Conservation (phyloP, 1,140 invertebrate species). For the Stegodyphus mimosarum region DNA sequence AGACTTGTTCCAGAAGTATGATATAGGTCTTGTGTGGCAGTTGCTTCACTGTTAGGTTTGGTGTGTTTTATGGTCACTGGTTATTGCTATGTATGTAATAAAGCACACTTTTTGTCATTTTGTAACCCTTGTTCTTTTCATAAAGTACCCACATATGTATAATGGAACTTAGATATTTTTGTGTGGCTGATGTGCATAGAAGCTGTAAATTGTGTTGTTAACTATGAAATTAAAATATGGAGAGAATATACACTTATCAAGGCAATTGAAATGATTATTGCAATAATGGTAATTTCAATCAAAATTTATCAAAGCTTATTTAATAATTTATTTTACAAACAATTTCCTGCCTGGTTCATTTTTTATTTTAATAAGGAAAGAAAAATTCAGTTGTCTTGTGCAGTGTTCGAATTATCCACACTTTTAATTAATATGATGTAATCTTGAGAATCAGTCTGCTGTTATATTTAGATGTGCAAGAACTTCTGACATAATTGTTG, state of each 20-base stretch:
- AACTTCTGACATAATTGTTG: slow-evolving; percentile 33
- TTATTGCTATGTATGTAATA: slow-evolving; percentile 59
- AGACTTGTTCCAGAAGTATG: slow-evolving; percentile 52
- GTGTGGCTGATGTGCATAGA: slow-evolving; percentile 56
- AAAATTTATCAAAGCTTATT: neutral
- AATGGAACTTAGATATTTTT: slow-evolving; percentile 61
- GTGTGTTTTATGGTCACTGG: slow-evolving; percentile 60
- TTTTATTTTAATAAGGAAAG: slow-evolving; percentile 1
- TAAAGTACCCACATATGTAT: slow-evolving; percentile 28
- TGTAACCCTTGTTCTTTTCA: slow-evolving; percentile 39
- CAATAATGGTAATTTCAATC: neutral
- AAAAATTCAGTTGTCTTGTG: slow-evolving; percentile 25
- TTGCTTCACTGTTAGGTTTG: slow-evolving; percentile 59
- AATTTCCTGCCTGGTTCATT: neutral
- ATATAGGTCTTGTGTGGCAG: slow-evolving; percentile 56
- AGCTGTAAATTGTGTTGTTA: slow-evolving; percentile 58
- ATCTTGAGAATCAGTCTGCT: slow-evolving; percentile 22
- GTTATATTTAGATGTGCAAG: slow-evolving; percentile 43
- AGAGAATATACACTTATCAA: slow-evolving; percentile 7
- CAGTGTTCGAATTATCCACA: slow-evolving; percentile 18
- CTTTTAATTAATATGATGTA: slow-evolving; percentile 39
- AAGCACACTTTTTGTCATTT: slow-evolving; percentile 57
- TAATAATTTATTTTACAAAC: neutral
- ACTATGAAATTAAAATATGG: slow-evolving; percentile 19
- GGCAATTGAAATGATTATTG: slow-evolving; percentile 5